Evolutionary conservation across 2,888 invertebrate species (phyloP), one percentile per base, ranked within the genome.

Genomic region (Julus scandinavius): DNA sequence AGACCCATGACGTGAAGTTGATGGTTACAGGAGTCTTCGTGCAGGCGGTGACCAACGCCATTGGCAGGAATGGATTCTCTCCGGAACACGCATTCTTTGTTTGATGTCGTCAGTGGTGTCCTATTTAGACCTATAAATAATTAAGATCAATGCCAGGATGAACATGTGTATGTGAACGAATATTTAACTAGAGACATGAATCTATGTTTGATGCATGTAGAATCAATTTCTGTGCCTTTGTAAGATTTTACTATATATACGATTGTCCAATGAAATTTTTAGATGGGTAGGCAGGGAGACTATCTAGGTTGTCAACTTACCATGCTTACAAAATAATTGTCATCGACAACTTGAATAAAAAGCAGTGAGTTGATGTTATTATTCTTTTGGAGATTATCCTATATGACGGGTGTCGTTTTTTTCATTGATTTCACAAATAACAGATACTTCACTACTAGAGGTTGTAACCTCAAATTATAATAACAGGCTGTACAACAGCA

Each of bases 11-110:
- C 85, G 40, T 85, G 85, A 38, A 45, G 5, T 40, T 85, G 45
- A 38, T 41, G 85, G 40, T 41, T 85, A 38, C 40, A 41, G 40
- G 45, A 17, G 41, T 85, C 85, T 38, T 40, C 83, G 17, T 11
- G 38, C 13, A n/a, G 29, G 38, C 41, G 83, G 29, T 83, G 20
- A 11, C 85, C n/a, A 45, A 85, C 40, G 85, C 41, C 40, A 38
- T 85, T 45, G 41, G 85, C 45, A 41, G 85, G 85, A 85, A 85
- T 45, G 40, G 85, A 85, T 17, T 85, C 85, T 85, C 85, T 85
- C 29, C 85, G 40, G 45, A 29, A n/a, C 15, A 5, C 17, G 13
- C 85, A 85, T 85, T 85, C 85, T 17, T 45, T 40, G 45, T 38
- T 15, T 40, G 45, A 40, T 41, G 85, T 29, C 17, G 40, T 15